Percentiles rank a stretch among this genome's conserved stretches.
phyloP scores from a whole-genome alignment of 2,797 vertebrate species.

The Epinephelus awoara region DNA sequence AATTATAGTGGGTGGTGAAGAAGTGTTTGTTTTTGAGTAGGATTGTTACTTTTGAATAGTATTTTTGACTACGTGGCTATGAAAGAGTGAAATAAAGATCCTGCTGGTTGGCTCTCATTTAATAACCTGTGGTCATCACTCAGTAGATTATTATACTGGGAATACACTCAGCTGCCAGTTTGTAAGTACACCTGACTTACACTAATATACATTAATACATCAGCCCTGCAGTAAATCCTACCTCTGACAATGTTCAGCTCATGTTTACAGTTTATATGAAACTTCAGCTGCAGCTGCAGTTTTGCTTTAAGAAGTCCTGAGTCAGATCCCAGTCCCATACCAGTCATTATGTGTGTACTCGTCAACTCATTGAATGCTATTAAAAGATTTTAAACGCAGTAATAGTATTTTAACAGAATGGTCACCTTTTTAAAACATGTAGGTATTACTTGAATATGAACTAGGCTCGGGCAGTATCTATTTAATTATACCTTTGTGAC shows the following conservation, averaged over 20 bases:
- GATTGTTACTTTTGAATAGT: constrained; percentile 34
- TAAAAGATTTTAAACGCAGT: background rate
- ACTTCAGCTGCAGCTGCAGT: too few species aligned
- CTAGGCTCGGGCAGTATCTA: too few species aligned
- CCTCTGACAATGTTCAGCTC: background rate
- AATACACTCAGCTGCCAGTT: background rate
- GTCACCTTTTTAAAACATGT: background rate
- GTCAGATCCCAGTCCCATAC: background rate
- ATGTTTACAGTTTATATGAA: too few species aligned
- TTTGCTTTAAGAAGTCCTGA: background rate
- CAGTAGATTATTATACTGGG: background rate
- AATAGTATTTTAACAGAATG: background rate
- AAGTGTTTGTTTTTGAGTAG: constrained; percentile 65
- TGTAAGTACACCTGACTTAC: background rate
- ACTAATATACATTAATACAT: background rate
- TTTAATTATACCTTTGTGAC: too few species aligned
- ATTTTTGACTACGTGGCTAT: constrained; percentile 55
- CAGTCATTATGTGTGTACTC: background rate
- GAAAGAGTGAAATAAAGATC: background rate
- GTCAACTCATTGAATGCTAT: background rate
- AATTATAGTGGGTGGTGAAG: constrained; percentile 60
- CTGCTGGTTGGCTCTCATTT: constrained; percentile 12
- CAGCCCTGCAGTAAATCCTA: background rate
- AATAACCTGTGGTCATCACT: background rate
- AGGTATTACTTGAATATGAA: background rate